phyloP scores from a whole-genome alignment of 2,113 vertebrate genomes.

The Phrynosoma blainvillii region DNA sequence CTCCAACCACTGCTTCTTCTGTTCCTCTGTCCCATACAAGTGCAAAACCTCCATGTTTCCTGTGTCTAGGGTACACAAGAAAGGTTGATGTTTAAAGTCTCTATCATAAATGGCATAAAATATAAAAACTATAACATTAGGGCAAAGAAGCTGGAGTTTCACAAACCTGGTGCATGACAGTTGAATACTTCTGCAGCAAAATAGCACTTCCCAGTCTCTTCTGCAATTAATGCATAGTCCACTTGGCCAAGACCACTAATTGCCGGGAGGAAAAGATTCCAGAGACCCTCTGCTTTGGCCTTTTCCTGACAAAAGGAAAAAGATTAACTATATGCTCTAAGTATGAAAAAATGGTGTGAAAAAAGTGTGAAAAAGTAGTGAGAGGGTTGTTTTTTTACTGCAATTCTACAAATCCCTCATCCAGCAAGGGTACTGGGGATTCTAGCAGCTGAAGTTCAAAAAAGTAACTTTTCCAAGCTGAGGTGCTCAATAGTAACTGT shows the following conservation, averaged over 20 bases:
- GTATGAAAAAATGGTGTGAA: background rate
- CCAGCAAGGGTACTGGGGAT: background rate
- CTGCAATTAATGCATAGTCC: constrained; percentile 92
- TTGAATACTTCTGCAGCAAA: constrained; percentile 92
- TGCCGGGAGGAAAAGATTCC: constrained; percentile 93
- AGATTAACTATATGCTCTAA: background rate
- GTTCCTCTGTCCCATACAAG: constrained; percentile 89
- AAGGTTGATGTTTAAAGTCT: background rate
- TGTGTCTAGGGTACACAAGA: constrained; percentile 78
- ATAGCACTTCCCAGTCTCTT: constrained; percentile 88
- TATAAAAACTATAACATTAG: accelerated
- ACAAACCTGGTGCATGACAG: constrained; percentile 92
- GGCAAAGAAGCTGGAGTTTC: background rate
- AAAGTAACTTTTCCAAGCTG: background rate
- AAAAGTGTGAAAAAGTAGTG: background rate
- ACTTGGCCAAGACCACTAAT: constrained; percentile 89
- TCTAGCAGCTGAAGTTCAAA: background rate
- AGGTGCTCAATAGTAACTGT: background rate
- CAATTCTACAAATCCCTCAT: background rate
- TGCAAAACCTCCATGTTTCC: constrained; percentile 96
- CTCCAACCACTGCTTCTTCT: constrained; percentile 91
- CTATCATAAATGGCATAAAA: background rate
- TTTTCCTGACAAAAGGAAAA: constrained; percentile 74
- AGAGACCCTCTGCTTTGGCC: constrained; percentile 87
- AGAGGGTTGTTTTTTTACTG: background rate